Conservation (phyloP, 2,113 vertebrate species). For the Tupaia chinensis region DNA sequence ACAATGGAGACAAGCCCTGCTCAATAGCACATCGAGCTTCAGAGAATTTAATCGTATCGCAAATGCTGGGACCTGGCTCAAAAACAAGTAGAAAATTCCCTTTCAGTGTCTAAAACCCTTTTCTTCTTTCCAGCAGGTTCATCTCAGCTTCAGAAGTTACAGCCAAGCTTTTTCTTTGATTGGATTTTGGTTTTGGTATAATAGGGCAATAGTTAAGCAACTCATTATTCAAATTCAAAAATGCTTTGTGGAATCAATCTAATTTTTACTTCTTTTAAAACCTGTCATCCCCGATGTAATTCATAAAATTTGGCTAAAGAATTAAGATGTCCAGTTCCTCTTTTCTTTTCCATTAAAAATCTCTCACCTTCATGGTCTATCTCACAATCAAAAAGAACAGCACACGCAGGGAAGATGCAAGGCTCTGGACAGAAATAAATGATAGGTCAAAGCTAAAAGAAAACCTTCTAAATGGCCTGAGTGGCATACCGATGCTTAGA, state of each 20-base stretch:
- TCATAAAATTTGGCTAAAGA: constrained; percentile 30
- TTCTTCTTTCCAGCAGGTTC: constrained; percentile 64
- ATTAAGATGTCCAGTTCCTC: background rate
- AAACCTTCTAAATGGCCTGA: background rate
- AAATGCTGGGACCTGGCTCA: constrained; percentile 64
- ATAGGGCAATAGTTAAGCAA: constrained; percentile 36
- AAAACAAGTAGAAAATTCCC: constrained; percentile 72
- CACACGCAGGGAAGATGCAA: background rate
- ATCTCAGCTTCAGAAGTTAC: constrained; percentile 75
- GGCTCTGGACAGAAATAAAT: background rate
- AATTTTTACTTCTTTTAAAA: constrained; percentile 54
- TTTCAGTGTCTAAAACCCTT: constrained; percentile 62
- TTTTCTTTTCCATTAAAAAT: constrained; percentile 8
- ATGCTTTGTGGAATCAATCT: background rate
- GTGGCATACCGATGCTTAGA: background rate
- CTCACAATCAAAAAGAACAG: constrained; percentile 27
- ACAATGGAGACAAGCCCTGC: background rate
- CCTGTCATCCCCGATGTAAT: background rate
- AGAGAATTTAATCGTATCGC: constrained; percentile 69
- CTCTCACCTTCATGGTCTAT: background rate
- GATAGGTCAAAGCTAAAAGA: background rate
- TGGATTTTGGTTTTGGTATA: constrained; percentile 55
- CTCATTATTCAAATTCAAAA: constrained; percentile 68
- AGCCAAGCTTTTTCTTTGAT: constrained; percentile 68
- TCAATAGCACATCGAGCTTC: constrained; percentile 59